A percentile compares a stretch with the other conserved stretches of the same genome.
Evolutionary conservation across 2,797 vertebrate species (phyloP).

Genomic region (Clangula hyemalis): DNA sequence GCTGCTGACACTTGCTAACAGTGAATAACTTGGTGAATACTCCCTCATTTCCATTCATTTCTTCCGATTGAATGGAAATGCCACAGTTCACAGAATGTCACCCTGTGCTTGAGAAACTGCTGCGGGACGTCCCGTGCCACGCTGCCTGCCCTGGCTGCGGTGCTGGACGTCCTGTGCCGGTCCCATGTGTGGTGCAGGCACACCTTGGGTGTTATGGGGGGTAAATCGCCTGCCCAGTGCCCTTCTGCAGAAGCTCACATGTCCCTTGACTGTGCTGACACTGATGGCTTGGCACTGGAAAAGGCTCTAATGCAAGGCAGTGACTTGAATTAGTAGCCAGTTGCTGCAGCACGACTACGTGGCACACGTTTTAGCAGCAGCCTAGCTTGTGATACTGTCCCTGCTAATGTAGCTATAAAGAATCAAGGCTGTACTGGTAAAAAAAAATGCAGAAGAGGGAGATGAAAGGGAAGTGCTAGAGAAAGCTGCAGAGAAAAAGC

Average conservation of each 20-base stretch:
- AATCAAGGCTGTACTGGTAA: background rate
- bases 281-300: background rate
- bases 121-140: background rate
- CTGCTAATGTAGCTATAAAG: background rate
- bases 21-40: background rate
- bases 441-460: background rate
- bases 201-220: accelerated
- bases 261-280: background rate
- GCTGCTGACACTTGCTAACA: background rate
- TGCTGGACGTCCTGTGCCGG: accelerated
- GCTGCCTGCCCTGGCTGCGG: background rate
- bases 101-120: background rate
- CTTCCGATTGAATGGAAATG: slow-evolving; percentile 11
- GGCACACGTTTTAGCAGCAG: background rate
- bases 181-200: accelerated
- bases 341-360: background rate
- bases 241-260: background rate
- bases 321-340: background rate
- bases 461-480: background rate
- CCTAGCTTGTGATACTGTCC: background rate
- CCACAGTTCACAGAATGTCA: slow-evolving; percentile 32
- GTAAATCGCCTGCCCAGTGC: background rate
- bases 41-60: slow-evolving; percentile 16
- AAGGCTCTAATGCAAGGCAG: background rate
- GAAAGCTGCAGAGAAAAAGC: background rate